phyloP scores from a whole-genome alignment of 2,797 vertebrate genomes.

The Acridotheres tristis region DNA sequence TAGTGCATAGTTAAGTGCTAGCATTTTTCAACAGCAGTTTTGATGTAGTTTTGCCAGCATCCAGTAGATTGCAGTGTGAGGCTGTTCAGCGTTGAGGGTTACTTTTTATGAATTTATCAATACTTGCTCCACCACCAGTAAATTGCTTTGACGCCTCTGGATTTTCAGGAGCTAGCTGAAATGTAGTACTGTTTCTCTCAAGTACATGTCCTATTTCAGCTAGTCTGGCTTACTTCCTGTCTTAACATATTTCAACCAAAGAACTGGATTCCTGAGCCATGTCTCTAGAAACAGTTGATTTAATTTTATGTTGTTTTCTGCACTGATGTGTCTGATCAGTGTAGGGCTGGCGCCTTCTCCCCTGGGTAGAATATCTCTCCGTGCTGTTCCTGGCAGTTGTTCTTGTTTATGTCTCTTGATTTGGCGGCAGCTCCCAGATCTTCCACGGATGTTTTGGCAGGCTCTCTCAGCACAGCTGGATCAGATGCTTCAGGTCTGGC shows the following conservation, averaged over 20 bases:
- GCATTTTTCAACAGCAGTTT: neutral
- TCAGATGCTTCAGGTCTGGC: slow-evolving; percentile 64
- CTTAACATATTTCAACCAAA: neutral
- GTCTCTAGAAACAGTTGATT: slow-evolving; percentile 40
- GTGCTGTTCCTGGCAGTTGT: slow-evolving; percentile 68
- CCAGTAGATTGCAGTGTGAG: slow-evolving; percentile 64
- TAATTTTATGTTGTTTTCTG: slow-evolving; percentile 48
- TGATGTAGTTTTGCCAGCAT: slow-evolving; percentile 57
- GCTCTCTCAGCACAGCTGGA: slow-evolving; percentile 63
- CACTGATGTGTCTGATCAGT: slow-evolving; percentile 23
- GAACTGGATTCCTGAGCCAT: neutral
- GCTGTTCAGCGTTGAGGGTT: neutral
- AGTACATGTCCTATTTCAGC: neutral
- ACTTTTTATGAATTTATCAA: neutral
- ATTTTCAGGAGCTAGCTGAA: slow-evolving; percentile 10
- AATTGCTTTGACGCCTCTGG: neutral
- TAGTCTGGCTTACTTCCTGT: slow-evolving; percentile 36
- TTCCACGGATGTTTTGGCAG: slow-evolving; percentile 70
- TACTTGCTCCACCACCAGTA: neutral
- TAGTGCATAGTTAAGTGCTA: neutral
- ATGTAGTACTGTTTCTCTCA: neutral
- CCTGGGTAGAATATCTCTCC: slow-evolving; percentile 49
- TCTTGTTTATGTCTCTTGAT: slow-evolving; percentile 70
- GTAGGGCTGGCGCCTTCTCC: slow-evolving; percentile 52
- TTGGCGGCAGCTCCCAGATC: slow-evolving; percentile 68